Percentiles rank a stretch among this genome's conserved stretches.
Conservation (phyloP, 2,797 vertebrate species). For the Macroramphosus scolopax region DNA sequence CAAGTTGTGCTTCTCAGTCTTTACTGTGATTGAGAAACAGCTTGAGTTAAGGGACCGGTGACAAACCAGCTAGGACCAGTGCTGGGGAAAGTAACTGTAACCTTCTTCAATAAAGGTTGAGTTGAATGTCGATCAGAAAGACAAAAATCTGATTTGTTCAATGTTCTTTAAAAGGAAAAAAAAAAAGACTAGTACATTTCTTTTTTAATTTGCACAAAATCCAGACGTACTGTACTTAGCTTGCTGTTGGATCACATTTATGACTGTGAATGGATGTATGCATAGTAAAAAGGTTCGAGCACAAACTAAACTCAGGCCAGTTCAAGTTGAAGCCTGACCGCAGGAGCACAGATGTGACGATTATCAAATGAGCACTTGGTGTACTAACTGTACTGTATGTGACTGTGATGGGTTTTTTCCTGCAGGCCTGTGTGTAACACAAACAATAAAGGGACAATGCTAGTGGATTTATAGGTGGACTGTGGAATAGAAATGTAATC, state of each 20-base stretch:
- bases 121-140: slow-evolving; percentile 39
- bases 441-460: slow-evolving; percentile 24
- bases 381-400: no score
- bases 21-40: slow-evolving; percentile 13
- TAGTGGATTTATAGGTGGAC: slow-evolving; percentile 12
- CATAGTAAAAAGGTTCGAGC: slow-evolving; percentile 28
- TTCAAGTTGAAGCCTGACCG: slow-evolving; percentile 26
- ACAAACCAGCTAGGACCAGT: neutral
- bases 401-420: no score
- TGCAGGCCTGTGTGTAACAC: slow-evolving; percentile 12
- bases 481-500: slow-evolving; percentile 34
- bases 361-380: no score
- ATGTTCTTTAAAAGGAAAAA: slow-evolving; percentile 31
- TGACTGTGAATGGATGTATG: slow-evolving; percentile 57
- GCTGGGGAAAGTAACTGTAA: neutral
- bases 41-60: no score
- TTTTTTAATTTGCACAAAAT: slow-evolving; percentile 70
- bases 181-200: slow-evolving; percentile 15
- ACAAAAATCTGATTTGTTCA: slow-evolving; percentile 32
- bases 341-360: slow-evolving; percentile 34
- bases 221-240: slow-evolving; percentile 71
- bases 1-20: slow-evolving; percentile 14
- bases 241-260: slow-evolving; percentile 47
- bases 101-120: slow-evolving; percentile 11
- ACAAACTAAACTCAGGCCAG: slow-evolving; percentile 50